Evolutionary conservation across 2,113 vertebrate species (phyloP).

Genomic region (Neogale vison): DNA sequence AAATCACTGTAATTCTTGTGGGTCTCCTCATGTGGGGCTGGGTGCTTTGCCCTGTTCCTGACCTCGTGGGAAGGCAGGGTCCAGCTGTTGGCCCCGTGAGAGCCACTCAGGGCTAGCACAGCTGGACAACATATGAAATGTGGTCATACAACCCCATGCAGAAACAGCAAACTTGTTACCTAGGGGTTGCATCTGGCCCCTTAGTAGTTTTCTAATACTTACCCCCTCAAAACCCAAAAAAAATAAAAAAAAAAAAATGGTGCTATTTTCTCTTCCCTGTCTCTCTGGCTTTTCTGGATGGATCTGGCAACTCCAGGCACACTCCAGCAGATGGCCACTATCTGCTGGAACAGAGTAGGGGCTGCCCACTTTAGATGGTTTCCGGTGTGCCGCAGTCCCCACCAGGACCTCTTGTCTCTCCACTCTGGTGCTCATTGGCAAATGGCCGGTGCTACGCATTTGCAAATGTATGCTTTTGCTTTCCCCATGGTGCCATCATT

Average conservation of each 20-base stretch:
- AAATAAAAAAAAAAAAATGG: background rate
- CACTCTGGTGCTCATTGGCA: background rate
- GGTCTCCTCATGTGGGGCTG: background rate
- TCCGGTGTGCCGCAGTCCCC: background rate
- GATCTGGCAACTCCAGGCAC: background rate
- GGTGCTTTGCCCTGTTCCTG: background rate
- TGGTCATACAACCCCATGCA: background rate
- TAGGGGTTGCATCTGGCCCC: background rate
- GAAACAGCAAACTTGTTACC: background rate
- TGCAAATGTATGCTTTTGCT: background rate
- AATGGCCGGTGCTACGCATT: background rate
- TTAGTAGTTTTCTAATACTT: background rate
- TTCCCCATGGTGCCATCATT: accelerated
- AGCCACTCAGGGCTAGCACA: background rate
- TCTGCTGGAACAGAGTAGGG: background rate
- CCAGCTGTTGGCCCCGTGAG: background rate
- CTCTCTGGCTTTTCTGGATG: background rate
- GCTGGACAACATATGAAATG: background rate
- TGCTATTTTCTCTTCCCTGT: background rate
- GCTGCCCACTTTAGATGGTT: background rate
- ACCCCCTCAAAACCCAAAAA: no score
- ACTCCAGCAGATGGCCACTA: accelerated
- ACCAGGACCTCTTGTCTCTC: background rate
- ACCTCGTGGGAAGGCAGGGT: background rate
- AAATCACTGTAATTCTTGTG: background rate